Evolutionary conservation across 2,113 vertebrate species (phyloP).

Genomic region (Cavia aperea): DNA sequence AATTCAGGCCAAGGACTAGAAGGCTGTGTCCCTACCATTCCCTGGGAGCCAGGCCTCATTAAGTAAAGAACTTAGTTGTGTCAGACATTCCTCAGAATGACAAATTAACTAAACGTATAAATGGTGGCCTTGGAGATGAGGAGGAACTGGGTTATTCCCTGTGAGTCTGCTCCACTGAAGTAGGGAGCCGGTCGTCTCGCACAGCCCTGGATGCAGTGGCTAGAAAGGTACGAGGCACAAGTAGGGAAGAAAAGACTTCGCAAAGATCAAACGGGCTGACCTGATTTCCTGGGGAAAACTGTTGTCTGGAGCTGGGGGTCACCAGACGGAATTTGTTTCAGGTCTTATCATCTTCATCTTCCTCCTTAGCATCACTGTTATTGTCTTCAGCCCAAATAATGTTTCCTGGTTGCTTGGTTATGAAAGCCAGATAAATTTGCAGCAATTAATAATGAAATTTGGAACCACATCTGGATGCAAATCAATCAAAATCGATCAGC

Average conservation of each 20-base stretch:
- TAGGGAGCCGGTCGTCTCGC: not conserved
- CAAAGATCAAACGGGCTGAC: not conserved
- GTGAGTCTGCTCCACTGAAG: constrained; percentile 34
- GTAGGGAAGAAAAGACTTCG: not conserved
- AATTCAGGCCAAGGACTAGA: constrained; percentile 19
- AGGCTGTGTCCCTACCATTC: not conserved
- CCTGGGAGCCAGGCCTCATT: constrained; percentile 46
- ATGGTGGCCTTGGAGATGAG: constrained; percentile 21
- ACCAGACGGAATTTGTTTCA: not conserved
- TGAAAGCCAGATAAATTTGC: not conserved
- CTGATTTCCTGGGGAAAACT: constrained; percentile 30
- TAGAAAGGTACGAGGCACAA: not conserved
- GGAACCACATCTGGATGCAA: not conserved
- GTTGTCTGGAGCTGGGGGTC: not conserved
- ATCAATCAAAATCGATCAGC: not conserved
- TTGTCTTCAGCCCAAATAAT: not conserved
- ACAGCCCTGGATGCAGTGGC: not conserved
- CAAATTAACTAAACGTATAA: constrained; percentile 57
- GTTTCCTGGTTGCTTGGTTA: not conserved
- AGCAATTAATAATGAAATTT: not conserved
- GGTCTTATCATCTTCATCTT: not conserved
- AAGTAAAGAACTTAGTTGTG: constrained; percentile 43
- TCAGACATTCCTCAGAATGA: constrained; percentile 34
- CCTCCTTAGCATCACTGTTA: not conserved
- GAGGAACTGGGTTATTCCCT: constrained; percentile 67